Base-by-base conservation (phyloP, 2,888 invertebrate species). In the Xestia xanthographa region DNA sequence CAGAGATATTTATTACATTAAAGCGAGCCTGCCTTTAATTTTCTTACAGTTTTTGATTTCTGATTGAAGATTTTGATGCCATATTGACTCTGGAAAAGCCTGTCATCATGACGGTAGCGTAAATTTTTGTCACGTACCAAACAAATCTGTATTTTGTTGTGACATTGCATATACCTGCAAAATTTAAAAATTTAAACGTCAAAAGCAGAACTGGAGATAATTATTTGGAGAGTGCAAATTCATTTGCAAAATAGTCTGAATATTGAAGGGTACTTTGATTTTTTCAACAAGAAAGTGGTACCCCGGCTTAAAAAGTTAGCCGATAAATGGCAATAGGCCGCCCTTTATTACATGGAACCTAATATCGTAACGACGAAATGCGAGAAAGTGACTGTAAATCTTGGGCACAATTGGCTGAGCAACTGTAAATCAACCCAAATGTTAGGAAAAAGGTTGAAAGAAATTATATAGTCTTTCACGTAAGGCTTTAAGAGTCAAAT, bases 341-440 rank as follows among this genome's bases (percentile, higher is more conserved):
- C 50, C 9, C 26, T 68, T 75, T 68, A 69, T 73, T 73, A 48
- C 72, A 12, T 66, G 43, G 17, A 66, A 45, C 66, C 66, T 79
- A 79, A 62, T 78, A 78, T 41, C 29, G 78, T 38, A 45, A 78
- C 72, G 53, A 78, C 26, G 66, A 65, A 77, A 56, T 26, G n/a
- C 12, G 72, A 8, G 22, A 56, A 65, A 65, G 43, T 66, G 38
- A 66, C 72, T 65, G 41, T 78, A 78, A 79, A 79, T 73, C 73
- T 78, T 48, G 34, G 34, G 26, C 20, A 48, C 56, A 75, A 75
- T 38, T 34, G 74, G 48, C 68, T 17, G 14, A 66, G 38, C 43
- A 29, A 77, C 72, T 60, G n/a, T 78, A 45, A 73, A 78, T 72
- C 74, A 45, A 22, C n/a, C 56, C 17, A 12, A 26, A 38, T 11